phyloP scores from a whole-genome alignment of 2,113 vertebrate species.

The Colossoma macropomum region DNA sequence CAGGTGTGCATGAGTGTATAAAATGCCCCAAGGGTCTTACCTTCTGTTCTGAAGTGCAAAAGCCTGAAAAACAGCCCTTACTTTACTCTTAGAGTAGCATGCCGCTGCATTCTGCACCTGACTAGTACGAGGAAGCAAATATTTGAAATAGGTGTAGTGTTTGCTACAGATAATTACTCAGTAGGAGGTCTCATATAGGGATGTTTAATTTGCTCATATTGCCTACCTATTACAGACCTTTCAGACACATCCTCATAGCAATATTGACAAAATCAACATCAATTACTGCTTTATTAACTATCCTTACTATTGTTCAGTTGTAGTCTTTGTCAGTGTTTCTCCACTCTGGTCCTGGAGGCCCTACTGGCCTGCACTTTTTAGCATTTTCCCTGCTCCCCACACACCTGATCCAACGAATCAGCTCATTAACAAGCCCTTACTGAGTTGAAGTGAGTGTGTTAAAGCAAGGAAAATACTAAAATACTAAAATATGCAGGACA shows the following conservation, averaged over 20 bases:
- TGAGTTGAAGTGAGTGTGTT: no score
- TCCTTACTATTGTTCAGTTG: no score
- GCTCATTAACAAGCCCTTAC: no score
- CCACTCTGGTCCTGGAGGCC: no score
- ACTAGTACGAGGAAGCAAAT: background rate
- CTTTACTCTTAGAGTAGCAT: background rate
- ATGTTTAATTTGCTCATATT: background rate
- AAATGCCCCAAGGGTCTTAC: background rate
- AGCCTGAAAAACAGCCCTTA: background rate
- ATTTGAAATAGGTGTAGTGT: background rate
- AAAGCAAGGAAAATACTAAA: no score
- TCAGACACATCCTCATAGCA: background rate
- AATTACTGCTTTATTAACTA: no score
- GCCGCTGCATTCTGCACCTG: background rate
- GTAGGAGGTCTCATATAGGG: background rate
- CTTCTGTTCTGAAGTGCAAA: background rate
- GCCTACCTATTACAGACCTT: background rate
- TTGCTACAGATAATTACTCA: background rate
- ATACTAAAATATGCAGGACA: no score
- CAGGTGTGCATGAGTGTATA: conserved; percentile 47
- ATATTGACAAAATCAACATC: background rate
- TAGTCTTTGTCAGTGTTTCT: no score
- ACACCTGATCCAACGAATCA: no score
- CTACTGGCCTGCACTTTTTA: no score
- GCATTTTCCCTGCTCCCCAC: no score